Evolutionary conservation across 2,797 vertebrate species (phyloP), one percentile per base, ranked within the genome.

Genomic region (Falco novaeseelandiae): DNA sequence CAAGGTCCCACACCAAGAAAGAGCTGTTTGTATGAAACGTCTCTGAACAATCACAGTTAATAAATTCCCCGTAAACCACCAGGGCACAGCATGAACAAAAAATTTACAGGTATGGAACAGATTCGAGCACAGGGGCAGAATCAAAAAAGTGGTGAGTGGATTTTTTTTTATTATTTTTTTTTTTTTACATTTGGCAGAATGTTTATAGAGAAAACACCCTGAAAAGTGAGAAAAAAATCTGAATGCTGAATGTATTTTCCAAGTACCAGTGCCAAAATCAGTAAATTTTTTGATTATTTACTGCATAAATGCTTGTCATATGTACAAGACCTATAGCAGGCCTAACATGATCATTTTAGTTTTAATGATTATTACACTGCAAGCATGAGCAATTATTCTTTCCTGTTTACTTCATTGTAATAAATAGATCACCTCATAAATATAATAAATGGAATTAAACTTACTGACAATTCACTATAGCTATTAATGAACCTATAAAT

Each of bases 281-380:
- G 71, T 97, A 96, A 97, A 93, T 93, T 49, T 73, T 92, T 72
- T 95, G 89, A 71, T 97, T 97, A 96, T 97, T 97, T 97, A 97
- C 90, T 91, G 30, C 91, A 91, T 92, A 97, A 97, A 92, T 84
- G 38, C 79, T 88, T 95, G 76, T 89, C 94, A 92, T 81, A 69
- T 54, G 82, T 94, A 55, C 55, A 70, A 92, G 83, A 94, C 26
- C 1, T 10, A 55, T 27, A 6, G 34, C 23, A 84, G 36, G 21
- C 52, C 76, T 79, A 48, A 72, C 3, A 6, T 11, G 29, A 46
- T 51, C 30, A 3, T 54, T 36, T 21, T n/a, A 38, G 4, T 72
- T 96, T 87, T 51, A 70, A 83, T 10, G 25, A 65, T 61, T 66
- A 80, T 77, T 70, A 67, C 44, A 55, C 34, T 86, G 42, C 40